These are phyloP conservation scores for Malurus leucopterus DNA, from an alignment of 2,797 vertebrate species.

Conservation along the genomic window DNA sequence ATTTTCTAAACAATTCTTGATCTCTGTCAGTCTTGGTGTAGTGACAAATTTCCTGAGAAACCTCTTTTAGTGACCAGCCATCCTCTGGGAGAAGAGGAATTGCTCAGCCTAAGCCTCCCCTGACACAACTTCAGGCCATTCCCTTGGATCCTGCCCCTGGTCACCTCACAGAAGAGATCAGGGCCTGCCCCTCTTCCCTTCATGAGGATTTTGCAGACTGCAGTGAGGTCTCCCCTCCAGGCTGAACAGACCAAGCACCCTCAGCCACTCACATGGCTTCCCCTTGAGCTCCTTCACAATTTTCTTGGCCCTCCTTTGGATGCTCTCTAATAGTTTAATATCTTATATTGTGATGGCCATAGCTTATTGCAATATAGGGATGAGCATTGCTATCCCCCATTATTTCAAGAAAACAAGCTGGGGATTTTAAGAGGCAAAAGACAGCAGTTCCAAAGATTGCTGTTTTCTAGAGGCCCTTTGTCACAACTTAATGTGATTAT, in stretches of 20 bases:
- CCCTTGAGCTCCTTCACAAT: too few relatives aligned
- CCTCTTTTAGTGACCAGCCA: accelerated
- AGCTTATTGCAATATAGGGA: neutral
- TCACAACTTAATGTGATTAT: neutral
- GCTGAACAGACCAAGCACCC: neutral
- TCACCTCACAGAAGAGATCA: neutral
- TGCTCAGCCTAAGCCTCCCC: neutral
- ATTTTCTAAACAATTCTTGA: neutral
- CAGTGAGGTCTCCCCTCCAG: neutral
- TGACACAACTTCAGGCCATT: neutral
- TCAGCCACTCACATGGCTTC: accelerated
- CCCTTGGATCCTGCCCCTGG: neutral
- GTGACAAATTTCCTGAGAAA: too few relatives aligned
- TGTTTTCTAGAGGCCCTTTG: neutral
- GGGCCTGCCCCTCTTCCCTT: accelerated
- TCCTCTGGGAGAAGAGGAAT: neutral
- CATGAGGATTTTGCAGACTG: accelerated
- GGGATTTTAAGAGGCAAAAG: neutral
- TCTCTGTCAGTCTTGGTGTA: neutral
- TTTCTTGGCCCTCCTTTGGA: accelerated
- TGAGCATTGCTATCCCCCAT: neutral
- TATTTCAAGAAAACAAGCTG: neutral
- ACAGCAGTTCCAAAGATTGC: neutral
- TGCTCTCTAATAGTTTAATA: neutral
- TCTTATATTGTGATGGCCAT: neutral